Evolutionary conservation across 2,797 vertebrate species (phyloP).

Genomic region (Mormyrus proboscirostris): DNA sequence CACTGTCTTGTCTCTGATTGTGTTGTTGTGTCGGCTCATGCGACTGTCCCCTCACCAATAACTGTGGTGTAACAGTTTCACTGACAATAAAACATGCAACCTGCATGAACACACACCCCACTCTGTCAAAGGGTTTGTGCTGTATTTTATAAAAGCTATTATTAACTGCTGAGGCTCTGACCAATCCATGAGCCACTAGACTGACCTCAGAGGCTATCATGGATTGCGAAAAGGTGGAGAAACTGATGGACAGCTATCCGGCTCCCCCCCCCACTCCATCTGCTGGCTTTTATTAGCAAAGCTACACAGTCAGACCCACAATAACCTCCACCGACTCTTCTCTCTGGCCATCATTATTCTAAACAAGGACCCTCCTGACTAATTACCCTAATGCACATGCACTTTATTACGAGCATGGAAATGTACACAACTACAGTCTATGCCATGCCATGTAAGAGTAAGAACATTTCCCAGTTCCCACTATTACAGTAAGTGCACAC

Average conservation of each 20-base stretch:
- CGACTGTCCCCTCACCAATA: background rate
- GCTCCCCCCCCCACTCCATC: background rate
- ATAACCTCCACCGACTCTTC: background rate
- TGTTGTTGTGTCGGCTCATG: background rate
- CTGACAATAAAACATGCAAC: background rate
- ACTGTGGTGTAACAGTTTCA: background rate
- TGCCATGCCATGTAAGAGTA: background rate
- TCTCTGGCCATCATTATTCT: background rate
- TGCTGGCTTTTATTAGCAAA: background rate
- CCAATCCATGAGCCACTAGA: background rate
- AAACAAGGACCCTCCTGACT: background rate
- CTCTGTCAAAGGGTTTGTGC: background rate
- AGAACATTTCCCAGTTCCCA: background rate
- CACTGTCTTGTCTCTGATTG: background rate
- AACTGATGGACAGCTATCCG: background rate
- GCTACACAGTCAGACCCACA: background rate
- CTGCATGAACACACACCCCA: background rate
- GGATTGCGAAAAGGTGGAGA: background rate
- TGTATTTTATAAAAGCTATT: background rate
- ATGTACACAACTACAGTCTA: background rate
- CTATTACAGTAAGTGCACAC: background rate
- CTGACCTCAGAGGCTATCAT: background rate
- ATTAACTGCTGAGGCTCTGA: background rate
- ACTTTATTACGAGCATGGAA: background rate
- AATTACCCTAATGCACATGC: background rate